These are phyloP conservation scores for Drosophila meridionalis DNA, from an alignment of 2,888 invertebrate genomes.

Conservation along the genomic window DNA sequence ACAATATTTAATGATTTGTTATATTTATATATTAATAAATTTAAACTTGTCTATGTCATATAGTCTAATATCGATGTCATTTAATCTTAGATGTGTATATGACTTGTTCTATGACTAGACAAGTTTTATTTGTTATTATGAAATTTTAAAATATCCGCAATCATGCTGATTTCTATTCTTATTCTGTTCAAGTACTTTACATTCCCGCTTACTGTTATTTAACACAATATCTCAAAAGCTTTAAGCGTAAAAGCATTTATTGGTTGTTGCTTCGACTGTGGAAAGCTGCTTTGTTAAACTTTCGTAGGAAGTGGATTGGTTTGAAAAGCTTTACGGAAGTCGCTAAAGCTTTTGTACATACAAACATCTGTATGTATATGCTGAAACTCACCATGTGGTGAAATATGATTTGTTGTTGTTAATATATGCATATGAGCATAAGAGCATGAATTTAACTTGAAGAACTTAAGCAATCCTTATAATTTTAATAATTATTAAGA, in stretches of 20 bases:
- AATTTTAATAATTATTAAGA: background rate
- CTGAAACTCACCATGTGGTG: background rate
- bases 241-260: background rate
- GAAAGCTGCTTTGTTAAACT: background rate
- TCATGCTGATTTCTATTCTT: too few relatives aligned
- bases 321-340: background rate
- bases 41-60: too few relatives aligned
- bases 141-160: too few relatives aligned
- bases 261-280: slow-evolving; percentile 22
- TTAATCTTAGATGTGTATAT: too few relatives aligned
- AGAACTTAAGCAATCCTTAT: background rate
- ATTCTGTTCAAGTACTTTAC: background rate
- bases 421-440: background rate
- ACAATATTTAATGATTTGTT: too few relatives aligned
- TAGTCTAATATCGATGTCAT: too few relatives aligned
- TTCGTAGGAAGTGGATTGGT: too few relatives aligned
- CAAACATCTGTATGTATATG: background rate
- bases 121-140: too few relatives aligned
- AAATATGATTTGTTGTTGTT: background rate
- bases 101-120: too few relatives aligned
- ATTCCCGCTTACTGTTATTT: background rate
- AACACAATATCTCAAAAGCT: slow-evolving; percentile 8
- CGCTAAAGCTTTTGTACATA: background rate
- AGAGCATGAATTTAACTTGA: background rate
- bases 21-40: too few relatives aligned